Evolutionary conservation across 2,888 invertebrate species (phyloP), one percentile per base, ranked within the genome.

Genomic region (Caenorhabditis virilis): DNA sequence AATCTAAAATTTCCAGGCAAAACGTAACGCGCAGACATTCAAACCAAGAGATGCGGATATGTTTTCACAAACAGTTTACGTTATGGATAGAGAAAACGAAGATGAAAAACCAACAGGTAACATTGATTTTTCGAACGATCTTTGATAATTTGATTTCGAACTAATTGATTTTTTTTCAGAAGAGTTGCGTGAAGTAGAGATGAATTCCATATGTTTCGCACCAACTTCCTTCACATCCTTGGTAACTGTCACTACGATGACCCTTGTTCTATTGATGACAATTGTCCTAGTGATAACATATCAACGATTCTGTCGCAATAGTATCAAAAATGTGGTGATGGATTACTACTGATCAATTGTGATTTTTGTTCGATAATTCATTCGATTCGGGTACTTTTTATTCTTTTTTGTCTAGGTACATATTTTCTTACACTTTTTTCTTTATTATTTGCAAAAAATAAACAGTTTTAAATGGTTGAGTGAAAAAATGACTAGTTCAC

Each of bases 11-110:
- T 54, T 63, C 6, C 46, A 58, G 60, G 59, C 52, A 2, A 67
- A 67, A 56, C 62, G 68, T 50, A 51, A 45, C 35, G 53, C 67
- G 23, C 35, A 43, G 39, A 52, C 52, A 3, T 58, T 59, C 46
- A 42, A 45, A 22, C 63, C 69, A 26, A 68, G 66, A 27, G 77
- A 77, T 18, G 78, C 75, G 0, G 83, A 83, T 48, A 75, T 83
- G 50, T 71, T 74, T 41, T 82, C 82, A 0, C 80, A 83, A 60
- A 79, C 76, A 4, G 69, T 83, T 23, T 79, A 78, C 47, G 83
- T 83, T 9, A 62, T 83, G 46, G 83, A 83, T 43, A 59, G 61
- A 18, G 73, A 74, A 0, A 75, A 61, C 18, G 66, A 69, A 25
- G 59, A 61, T 11, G 53, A 43, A 20, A n/a, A n/a, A n/a, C n/a